A percentile compares a stretch with the other conserved stretches of the same genome.
Conservation (phyloP, 2,797 vertebrate genomes). For the Acestrorhynchus altus region DNA sequence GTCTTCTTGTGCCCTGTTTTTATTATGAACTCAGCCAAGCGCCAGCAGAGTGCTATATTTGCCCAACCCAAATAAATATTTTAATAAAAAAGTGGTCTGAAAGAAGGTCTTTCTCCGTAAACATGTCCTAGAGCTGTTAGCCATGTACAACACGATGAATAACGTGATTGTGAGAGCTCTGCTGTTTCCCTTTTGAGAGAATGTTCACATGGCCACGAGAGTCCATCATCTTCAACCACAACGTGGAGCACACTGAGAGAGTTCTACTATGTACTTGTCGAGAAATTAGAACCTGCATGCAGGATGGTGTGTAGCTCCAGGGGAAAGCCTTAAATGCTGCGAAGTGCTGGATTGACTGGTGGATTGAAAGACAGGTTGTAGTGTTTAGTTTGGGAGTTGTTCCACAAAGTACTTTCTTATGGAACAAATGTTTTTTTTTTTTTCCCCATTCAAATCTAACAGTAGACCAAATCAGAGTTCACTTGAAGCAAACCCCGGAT, state of each 20-base stretch:
- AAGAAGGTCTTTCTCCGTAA: conserved; percentile 24
- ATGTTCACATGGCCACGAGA: neutral
- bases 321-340: neutral
- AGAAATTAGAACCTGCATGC: neutral
- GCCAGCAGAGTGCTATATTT: conserved; percentile 61
- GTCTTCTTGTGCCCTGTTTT: conserved; percentile 43
- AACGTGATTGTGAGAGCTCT: conserved; percentile 8
- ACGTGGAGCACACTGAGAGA: neutral
- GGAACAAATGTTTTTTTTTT: conserved; percentile 4
- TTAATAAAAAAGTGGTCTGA: conserved; percentile 42
- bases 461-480: too few relatives aligned
- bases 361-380: neutral
- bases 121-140: conserved; percentile 45
- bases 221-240: conserved; percentile 12
- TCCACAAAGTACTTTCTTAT: conserved; percentile 10
- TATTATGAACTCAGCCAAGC: conserved; percentile 44
- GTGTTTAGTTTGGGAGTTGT: neutral
- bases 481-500: too few relatives aligned
- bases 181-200: conserved; percentile 4
- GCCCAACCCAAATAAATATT: conserved; percentile 60
- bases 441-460: too few relatives aligned
- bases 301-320: neutral
- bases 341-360: neutral
- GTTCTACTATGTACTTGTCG: neutral
- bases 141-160: neutral